Evolutionary conservation across 2,888 invertebrate species (phyloP), one percentile per base, ranked within the genome.

Genomic region (Carterocephalus palaemon): DNA sequence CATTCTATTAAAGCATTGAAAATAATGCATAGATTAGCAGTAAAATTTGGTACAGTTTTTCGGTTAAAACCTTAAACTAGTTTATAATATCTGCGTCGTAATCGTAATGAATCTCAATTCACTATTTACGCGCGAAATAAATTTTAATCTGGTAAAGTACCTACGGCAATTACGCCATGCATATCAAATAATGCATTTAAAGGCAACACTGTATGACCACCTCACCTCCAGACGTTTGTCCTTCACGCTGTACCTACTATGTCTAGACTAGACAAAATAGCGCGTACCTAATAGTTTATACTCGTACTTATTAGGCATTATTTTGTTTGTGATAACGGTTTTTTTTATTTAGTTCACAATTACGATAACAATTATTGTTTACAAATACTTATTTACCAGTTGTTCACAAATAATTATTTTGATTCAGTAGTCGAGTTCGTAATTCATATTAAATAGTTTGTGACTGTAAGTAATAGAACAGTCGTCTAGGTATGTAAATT

Each of bases 261-360:
- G 74, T 70, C 76, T 72, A 68, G 82, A 81, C 82, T 84, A 83
- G 83, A 83, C 83, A 82, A 81, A 82, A 37, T 37, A 16, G 29
- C 13, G 29, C n/a, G n/a, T n/a, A n/a, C n/a, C n/a, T 39, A 39
- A 24, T 22, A 20, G 29, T 19, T 82, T 83, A 83, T 82, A 8
- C 8, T 16, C 13, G 13, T 22, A 34, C 16, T 13, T 39, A 29
- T n/a, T n/a, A n/a, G n/a, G n/a, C n/a, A n/a, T n/a, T n/a, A n/a
- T n/a, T n/a, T n/a, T n/a, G n/a, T n/a, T n/a, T n/a, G n/a, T n/a
- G n/a, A n/a, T n/a, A n/a, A n/a, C n/a, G n/a, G n/a, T n/a, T n/a
- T n/a, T n/a, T n/a, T n/a, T n/a, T n/a, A n/a, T n/a, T n/a, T n/a
- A n/a, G n/a, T n/a, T n/a, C n/a, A n/a, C n/a, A n/a, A n/a, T n/a